A percentile compares a stretch with the other conserved stretches of the same genome.
phyloP scores from a whole-genome alignment of 2,797 vertebrate species.

The Paedocypris micromegethes region DNA sequence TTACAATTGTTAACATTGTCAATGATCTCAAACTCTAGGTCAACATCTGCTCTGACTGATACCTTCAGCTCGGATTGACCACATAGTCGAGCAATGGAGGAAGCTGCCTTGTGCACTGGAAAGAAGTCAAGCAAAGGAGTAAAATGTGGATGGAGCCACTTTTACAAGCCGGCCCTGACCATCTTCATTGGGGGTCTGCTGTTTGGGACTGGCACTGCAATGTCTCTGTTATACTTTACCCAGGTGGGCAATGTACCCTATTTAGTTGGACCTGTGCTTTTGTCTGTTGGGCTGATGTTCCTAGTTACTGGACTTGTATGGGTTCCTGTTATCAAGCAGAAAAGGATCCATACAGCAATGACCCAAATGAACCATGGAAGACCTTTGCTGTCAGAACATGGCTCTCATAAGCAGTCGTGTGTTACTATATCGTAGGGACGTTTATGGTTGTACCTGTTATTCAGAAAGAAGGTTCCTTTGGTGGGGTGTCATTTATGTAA shows the following conservation, averaged over 20 bases:
- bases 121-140: constrained; percentile 6
- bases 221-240: constrained; percentile 45
- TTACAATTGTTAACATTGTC: too few relatives aligned
- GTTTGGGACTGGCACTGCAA: constrained; percentile 19
- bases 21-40: neutral
- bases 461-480: neutral
- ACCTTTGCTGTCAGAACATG: constrained; percentile 16
- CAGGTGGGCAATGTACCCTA: constrained; percentile 27
- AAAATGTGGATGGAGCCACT: constrained; percentile 40
- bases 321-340: constrained; percentile 49
- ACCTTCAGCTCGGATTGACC: constrained; percentile 13
- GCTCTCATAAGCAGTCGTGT: constrained; percentile 6
- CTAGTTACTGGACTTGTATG: constrained; percentile 50
- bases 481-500: neutral
- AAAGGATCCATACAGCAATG: constrained; percentile 20
- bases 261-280: constrained; percentile 44
- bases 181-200: constrained; percentile 25
- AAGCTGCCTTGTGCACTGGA: neutral
- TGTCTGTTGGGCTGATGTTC: constrained; percentile 51
- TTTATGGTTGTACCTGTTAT: neutral
- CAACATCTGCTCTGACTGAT: constrained; percentile 22
- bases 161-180: constrained; percentile 38
- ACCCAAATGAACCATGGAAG: constrained; percentile 28
- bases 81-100: constrained; percentile 3
- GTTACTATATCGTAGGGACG: constrained; percentile 28